Percentiles rank a stretch among this genome's conserved stretches.
phyloP scores from a whole-genome alignment of 2,113 vertebrate genomes.

The Muntiacus reevesi region DNA sequence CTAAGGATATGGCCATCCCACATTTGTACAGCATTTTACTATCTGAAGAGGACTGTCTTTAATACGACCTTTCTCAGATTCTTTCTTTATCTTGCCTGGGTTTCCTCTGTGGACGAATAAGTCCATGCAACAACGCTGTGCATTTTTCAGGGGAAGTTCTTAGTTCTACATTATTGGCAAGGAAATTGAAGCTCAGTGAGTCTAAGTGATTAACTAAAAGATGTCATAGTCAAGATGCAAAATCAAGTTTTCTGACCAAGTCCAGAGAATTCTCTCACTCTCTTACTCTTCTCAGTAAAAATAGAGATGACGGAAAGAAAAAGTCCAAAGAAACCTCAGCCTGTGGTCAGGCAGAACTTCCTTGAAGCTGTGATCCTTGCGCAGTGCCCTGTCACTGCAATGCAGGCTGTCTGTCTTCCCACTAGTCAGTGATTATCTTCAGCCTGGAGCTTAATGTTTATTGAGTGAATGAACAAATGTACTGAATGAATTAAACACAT shows the following conservation, averaged over 20 bases:
- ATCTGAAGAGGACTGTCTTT: neutral
- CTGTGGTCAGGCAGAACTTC: neutral
- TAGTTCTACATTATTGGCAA: neutral
- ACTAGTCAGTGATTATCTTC: neutral
- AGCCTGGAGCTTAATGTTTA: neutral
- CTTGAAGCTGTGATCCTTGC: neutral
- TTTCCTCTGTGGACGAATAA: neutral
- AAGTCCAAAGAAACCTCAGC: neutral
- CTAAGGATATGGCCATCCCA: neutral
- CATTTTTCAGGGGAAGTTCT: neutral
- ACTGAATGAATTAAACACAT: neutral
- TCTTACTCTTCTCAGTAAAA: neutral
- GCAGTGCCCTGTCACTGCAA: fast-evolving
- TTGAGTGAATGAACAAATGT: neutral
- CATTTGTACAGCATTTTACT: neutral
- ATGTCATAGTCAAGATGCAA: neutral
- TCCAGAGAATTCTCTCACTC: neutral
- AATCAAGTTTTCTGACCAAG: neutral
- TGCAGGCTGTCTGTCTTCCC: neutral
- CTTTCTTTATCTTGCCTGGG: neutral
- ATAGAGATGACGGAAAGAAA: neutral
- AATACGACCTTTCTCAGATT: neutral
- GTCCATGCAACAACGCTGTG: neutral
- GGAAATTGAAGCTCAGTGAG: neutral
- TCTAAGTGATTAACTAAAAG: neutral